phyloP scores from a whole-genome alignment of 2,113 vertebrate genomes.

The Copsychus sechellarum region DNA sequence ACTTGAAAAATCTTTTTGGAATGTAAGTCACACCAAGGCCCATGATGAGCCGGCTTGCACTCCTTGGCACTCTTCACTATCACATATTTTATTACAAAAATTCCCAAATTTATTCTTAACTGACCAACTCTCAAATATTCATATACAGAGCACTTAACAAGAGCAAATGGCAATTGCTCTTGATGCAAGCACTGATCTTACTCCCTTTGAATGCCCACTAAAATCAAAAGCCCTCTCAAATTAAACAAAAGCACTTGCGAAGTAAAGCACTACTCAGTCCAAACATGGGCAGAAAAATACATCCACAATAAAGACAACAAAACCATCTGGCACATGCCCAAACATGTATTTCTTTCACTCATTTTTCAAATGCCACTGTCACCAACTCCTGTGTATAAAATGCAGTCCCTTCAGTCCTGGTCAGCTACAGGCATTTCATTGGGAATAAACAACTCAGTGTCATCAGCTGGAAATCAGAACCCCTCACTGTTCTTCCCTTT shows the following conservation, averaged over 20 bases:
- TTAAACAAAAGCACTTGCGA: not conserved
- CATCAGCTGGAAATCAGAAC: not conserved
- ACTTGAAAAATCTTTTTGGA: not conserved
- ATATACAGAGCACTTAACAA: not conserved
- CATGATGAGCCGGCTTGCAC: not conserved
- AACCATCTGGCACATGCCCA: not conserved
- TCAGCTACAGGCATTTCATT: not conserved
- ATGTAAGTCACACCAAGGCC: not conserved
- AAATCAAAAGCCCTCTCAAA: not conserved
- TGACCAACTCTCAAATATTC: not conserved
- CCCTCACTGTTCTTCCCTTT: not conserved
- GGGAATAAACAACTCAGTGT: not conserved
- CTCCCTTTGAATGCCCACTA: not conserved
- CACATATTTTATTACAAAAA: not conserved
- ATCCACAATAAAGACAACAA: not conserved
- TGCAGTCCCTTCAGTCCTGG: not conserved
- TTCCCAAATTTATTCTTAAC: not conserved
- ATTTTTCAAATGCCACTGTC: not conserved
- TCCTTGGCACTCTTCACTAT: not conserved
- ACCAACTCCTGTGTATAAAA: not conserved
- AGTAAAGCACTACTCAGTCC: not conserved
- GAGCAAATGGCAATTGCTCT: not conserved
- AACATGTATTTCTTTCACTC: not conserved
- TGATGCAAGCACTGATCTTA: not conserved
- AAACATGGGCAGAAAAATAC: fast-evolving